Conservation (phyloP, 2,113 vertebrate species). For the Arenaria interpres region DNA sequence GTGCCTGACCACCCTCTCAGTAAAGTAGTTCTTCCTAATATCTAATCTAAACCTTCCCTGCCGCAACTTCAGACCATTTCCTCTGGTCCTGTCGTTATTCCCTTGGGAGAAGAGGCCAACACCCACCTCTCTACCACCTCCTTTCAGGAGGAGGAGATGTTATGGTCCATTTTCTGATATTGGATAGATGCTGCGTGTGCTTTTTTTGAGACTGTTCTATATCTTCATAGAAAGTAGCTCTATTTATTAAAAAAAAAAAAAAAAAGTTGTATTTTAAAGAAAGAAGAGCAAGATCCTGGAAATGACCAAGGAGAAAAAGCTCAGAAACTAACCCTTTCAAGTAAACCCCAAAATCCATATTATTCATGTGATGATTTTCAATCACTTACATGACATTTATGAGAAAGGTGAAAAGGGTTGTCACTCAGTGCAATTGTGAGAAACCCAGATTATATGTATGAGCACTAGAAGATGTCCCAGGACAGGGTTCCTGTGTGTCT, state of each 20-base stretch:
- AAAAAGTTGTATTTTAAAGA: not conserved
- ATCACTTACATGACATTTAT: not conserved
- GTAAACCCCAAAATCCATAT: not conserved
- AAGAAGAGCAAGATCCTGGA: not conserved
- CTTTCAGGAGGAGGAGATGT: not conserved
- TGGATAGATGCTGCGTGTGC: not conserved
- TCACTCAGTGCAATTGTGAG: not conserved
- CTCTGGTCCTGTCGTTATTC: no score
- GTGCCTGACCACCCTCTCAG: no score
- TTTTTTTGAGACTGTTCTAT: not conserved
- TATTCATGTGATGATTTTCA: not conserved
- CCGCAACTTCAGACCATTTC: no score
- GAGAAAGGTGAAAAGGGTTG: not conserved
- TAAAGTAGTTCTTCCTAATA: no score
- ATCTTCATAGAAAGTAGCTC: not conserved
- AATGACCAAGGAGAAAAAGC: not conserved
- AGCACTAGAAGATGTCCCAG: not conserved
- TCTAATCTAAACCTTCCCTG: no score
- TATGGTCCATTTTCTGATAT: not conserved
- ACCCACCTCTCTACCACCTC: no score
- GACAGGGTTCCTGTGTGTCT: not conserved
- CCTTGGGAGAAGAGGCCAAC: no score
- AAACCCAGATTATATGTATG: not conserved
- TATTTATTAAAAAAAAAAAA: not conserved
- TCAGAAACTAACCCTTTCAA: not conserved